Percentiles rank a stretch among this genome's conserved stretches.
phyloP scores from a whole-genome alignment of 2,888 invertebrate genomes.

The Lasioglossum oenotherae region DNA sequence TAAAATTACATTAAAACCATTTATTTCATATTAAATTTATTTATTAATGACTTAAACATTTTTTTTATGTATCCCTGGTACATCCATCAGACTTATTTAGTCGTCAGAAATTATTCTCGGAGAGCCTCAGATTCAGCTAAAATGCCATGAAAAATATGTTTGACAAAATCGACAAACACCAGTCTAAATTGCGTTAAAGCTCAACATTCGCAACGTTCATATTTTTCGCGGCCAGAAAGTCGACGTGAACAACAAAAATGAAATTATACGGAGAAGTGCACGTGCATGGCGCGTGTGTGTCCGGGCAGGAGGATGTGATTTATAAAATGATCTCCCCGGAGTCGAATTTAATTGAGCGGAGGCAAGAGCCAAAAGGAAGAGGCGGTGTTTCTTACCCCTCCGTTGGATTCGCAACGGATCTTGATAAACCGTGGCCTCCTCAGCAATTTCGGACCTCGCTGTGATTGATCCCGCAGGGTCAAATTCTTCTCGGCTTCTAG shows the following conservation, averaged over 20 bases:
- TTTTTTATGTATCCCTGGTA: too few relatives aligned
- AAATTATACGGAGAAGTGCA: constrained; percentile 12
- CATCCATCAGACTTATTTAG: too few relatives aligned
- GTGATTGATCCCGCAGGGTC: constrained; percentile 59
- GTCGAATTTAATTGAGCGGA: constrained; percentile 76
- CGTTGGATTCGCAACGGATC: constrained; percentile 61
- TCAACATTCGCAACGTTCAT: neutral
- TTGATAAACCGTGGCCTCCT: constrained; percentile 66
- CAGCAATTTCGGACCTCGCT: constrained; percentile 62
- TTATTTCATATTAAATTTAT: too few relatives aligned
- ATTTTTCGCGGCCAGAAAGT: neutral
- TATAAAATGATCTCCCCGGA: constrained; percentile 75
- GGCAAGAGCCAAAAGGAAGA: constrained; percentile 62
- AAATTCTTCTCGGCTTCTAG: constrained; percentile 65
- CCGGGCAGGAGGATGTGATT: constrained; percentile 69
- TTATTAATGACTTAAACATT: too few relatives aligned
- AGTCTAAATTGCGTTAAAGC: too few relatives aligned
- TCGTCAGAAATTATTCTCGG: too few relatives aligned
- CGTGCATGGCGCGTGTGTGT: constrained; percentile 27
- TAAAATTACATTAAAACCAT: too few relatives aligned
- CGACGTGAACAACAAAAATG: neutral
- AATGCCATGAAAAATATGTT: too few relatives aligned
- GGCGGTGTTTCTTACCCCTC: constrained; percentile 56
- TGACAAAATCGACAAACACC: too few relatives aligned
- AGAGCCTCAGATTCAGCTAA: too few relatives aligned